Conservation (phyloP, 2,888 invertebrate genomes). For the Drosophila mimetica region DNA sequence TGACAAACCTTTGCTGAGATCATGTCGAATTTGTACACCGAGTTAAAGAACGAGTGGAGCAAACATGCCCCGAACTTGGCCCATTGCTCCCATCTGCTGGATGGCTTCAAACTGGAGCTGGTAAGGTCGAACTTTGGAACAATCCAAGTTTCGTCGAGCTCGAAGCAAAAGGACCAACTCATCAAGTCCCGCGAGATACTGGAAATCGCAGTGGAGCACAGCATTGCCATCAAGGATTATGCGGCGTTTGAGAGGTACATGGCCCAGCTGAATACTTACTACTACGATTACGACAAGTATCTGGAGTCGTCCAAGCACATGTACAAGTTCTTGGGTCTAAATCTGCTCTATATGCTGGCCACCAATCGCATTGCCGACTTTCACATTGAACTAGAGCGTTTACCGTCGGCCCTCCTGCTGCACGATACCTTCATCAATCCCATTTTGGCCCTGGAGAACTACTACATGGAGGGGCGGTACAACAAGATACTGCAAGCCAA, state of each 20-base stretch:
- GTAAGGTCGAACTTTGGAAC: conserved; percentile 40
- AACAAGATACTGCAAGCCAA: conserved; percentile 69
- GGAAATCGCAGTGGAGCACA: conserved; percentile 70
- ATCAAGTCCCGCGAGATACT: conserved; percentile 58
- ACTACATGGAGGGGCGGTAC: conserved; percentile 70
- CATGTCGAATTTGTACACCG: conserved; percentile 54
- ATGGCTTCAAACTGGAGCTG: conserved; percentile 63
- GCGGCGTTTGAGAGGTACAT: conserved; percentile 69
- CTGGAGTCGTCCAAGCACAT: conserved; percentile 54
- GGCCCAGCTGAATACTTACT: conserved; percentile 67
- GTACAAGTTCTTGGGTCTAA: conserved; percentile 68
- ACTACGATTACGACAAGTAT: conserved; percentile 63
- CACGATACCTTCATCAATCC: conserved; percentile 60
- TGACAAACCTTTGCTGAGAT: background rate
- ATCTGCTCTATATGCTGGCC: conserved; percentile 68
- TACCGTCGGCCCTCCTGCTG: conserved; percentile 60
- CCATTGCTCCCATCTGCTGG: conserved; percentile 50
- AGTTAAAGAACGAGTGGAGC: conserved; percentile 64
- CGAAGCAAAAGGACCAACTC: conserved; percentile 42
- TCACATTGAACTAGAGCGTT: conserved; percentile 68
- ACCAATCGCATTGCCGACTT: conserved; percentile 71
- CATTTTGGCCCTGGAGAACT: conserved; percentile 64
- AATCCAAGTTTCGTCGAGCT: conserved; percentile 1
- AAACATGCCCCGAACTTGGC: conserved; percentile 55
- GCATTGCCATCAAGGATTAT: conserved; percentile 62